Base-by-base conservation (phyloP, 2,113 vertebrate genomes). In the Nothobranchius furzeri region DNA sequence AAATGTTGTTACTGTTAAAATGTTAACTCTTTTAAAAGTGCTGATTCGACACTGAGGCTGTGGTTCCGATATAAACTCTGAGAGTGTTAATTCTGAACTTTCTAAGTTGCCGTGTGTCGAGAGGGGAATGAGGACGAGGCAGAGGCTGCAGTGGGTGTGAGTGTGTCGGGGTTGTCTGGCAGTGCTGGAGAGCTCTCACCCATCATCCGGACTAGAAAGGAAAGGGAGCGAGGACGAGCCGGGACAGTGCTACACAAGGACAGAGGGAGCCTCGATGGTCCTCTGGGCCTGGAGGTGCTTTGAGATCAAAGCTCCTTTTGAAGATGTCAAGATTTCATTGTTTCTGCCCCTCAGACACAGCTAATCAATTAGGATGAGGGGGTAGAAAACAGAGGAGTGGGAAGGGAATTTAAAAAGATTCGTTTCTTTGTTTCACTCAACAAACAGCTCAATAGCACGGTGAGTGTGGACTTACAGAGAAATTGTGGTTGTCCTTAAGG, bases 91-190 rank as follows among this genome's bases (percentile, higher is more conserved):
- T 20, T 20, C 20, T 20, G 20, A 20, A 20, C 20, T 20, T 20
- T 20, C 20, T 20, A 20, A 20, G 20, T 20, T 20, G 20, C 20
- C 20, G 20, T 20, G 20, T 8, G 48, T 68, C 30, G 48, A 52
- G 72, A 58, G 59, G 0, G 43, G 82, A 90, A 88, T 90, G 79
- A 76, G 59, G 85, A 91, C 87, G 73, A 88, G 75, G 59, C 64
- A 36, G 64, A 70, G 68, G 55, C 71, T 64, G 75, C 70, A 53
- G 76, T 70, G 6, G 50, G 50, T n/a, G 37, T 46, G 76, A 61
- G 66, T 57, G 69, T 40, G 49, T 75, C 55, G 25, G 70, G 78
- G 59, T 76, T 83, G 84, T 85, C 76, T 50, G 78, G 75, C 71
- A 68, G 68, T 8, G 59, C 69, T 61, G 49, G 67, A 69, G 68